phyloP scores from a whole-genome alignment of 2,797 vertebrate species.

The Epinephelus coioides region DNA sequence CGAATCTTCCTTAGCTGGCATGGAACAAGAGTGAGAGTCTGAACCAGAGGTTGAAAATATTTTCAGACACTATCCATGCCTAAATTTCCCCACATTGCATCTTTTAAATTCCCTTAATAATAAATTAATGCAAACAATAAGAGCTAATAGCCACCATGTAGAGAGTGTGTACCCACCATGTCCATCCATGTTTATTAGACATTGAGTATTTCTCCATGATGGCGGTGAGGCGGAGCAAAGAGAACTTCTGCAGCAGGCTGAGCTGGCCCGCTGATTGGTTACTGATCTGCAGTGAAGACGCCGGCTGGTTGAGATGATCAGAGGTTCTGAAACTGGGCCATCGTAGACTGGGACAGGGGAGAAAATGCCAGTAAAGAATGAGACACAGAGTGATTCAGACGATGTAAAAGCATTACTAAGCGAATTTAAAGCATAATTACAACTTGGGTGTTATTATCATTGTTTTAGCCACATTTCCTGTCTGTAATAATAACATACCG shows the following conservation, averaged over 20 bases:
- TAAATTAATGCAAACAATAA: constrained; percentile 3
- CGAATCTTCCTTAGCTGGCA: too few relatives aligned
- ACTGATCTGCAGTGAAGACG: constrained; percentile 91
- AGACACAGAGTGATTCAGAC: background rate
- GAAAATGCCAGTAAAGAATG: constrained; percentile 9
- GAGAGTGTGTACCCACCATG: constrained; percentile 88
- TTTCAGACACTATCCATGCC: background rate
- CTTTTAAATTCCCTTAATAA: background rate
- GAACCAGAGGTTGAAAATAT: background rate
- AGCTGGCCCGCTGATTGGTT: constrained; percentile 95
- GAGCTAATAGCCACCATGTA: background rate
- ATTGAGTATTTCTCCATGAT: constrained; percentile 98
- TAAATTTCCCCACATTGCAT: background rate
- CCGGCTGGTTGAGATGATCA: constrained; percentile 88
- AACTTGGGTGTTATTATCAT: constrained; percentile 2
- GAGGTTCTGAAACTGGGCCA: constrained; percentile 96
- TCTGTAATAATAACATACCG: constrained; percentile 80
- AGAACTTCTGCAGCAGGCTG: constrained; percentile 96
- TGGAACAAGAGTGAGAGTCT: background rate
- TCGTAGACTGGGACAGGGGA: constrained; percentile 84
- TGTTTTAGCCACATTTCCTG: background rate
- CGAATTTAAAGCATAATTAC: background rate
- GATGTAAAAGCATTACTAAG: background rate
- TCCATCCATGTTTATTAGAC: constrained; percentile 98
- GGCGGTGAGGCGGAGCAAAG: constrained; percentile 95